Percentiles rank a stretch among this genome's conserved stretches.
Conservation (phyloP, 2,797 vertebrate genomes). For the Pseudochirops corinnae region DNA sequence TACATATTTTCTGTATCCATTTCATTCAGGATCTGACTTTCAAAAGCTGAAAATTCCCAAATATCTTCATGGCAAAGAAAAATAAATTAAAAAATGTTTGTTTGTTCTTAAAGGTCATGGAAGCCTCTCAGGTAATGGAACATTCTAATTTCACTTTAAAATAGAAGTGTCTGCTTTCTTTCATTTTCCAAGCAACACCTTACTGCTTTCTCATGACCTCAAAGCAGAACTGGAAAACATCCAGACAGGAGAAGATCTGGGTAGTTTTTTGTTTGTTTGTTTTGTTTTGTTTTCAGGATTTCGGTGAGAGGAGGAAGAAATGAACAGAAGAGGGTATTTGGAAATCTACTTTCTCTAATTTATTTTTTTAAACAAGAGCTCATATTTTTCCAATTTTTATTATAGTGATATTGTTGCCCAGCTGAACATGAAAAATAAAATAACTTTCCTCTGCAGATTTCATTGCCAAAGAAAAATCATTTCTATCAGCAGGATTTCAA, state of each 20-base stretch:
- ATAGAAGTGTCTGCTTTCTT: constrained; percentile 26
- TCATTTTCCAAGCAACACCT: neutral
- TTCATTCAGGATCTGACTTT: constrained; percentile 14
- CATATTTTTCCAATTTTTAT: neutral
- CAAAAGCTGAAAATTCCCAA: constrained; percentile 19
- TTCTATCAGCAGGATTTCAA: neutral
- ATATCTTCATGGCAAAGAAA: neutral
- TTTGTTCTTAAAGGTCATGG: constrained; percentile 29
- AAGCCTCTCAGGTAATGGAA: neutral
- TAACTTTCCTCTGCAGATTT: neutral
- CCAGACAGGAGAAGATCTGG: neutral
- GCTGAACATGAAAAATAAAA: neutral
- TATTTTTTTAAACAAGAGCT: neutral
- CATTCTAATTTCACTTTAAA: constrained; percentile 8
- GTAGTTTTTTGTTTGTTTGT: neutral
- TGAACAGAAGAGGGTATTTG: neutral
- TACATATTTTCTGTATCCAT: neutral
- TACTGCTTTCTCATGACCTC: neutral
- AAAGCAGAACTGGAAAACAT: constrained; percentile 13
- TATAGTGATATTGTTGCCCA: neutral
- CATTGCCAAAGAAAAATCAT: neutral
- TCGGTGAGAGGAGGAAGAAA: constrained; percentile 5
- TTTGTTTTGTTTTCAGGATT: neutral
- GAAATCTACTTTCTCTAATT: constrained; percentile 1
- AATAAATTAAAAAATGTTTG: neutral